Base-by-base conservation (phyloP, 2,888 invertebrate species). In the Apotomis capreana region DNA sequence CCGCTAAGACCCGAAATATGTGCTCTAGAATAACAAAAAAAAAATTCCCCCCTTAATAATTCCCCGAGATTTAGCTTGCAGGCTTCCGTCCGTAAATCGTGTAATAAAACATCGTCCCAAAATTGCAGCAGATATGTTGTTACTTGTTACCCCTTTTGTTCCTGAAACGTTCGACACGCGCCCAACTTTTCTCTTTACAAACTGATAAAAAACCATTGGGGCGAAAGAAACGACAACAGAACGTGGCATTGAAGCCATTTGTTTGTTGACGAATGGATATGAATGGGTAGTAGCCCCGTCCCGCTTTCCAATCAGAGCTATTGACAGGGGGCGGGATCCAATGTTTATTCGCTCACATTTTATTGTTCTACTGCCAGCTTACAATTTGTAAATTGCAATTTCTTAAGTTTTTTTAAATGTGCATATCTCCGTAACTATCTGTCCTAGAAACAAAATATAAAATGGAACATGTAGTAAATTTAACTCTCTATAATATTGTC, bases 291-390 rank as follows among this genome's bases (percentile, higher is more conserved):
- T 68, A 67, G 67, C 51, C 44, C 67, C 61, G 49, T 15, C 55
- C 67, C 76, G 74, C 79, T 78, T 83, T 83, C 85, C 87, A 88
- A 88, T 89, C 89, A 89, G 81, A 78, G 80, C 79, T 86, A 89
- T 88, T 88, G 88, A 89, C 86, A 85, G 79, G 86, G 86, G 84
- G 79, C 77, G 69, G 76, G 72, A 76, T 79, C 73, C 74, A 77
- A 81, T 79, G 77, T 82, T 83, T 83, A 82, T 86, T 83, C 81
- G 75, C 76, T 76, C 75, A 64, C 74, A 68, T 72, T 71, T 71
- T 71, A 71, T 71, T 71, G 68, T 72, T 62, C 52, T 12, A 51
- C 49, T 68, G 68, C 57, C 68, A 68, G 68, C 68, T 58, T 62
- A 58, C 68, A 72, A 68, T 63, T 68, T 54, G 68, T 72, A n/a